Percentiles rank a stretch among this genome's conserved stretches.
Conservation (phyloP, 92 coral and sea anemone genomes). For the Ricordea florida region DNA sequence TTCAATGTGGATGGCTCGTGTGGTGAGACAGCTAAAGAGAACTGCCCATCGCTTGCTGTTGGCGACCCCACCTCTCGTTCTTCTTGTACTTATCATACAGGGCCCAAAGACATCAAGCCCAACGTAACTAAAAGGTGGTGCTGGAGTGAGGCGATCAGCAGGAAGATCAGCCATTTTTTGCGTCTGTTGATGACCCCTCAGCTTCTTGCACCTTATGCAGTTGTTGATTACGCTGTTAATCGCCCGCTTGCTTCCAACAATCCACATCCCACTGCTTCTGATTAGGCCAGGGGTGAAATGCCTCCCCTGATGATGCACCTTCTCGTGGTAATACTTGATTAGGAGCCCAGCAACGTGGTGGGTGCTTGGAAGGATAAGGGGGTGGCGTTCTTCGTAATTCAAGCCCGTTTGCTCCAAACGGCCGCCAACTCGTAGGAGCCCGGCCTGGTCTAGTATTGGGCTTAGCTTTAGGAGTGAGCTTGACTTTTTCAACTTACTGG, state of each 20-base stretch:
- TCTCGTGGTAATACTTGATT: slow-evolving; percentile 8
- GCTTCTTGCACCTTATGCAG: slow-evolving; percentile 46
- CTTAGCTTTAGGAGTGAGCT: slow-evolving; percentile 27
- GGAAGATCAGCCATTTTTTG: slow-evolving; percentile 61
- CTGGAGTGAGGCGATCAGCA: slow-evolving; percentile 30
- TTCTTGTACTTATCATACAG: neutral
- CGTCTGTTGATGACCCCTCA: slow-evolving; percentile 27
- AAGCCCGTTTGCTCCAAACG: slow-evolving; percentile 3
- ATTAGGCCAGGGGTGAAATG: neutral
- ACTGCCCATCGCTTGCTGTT: slow-evolving; percentile 58
- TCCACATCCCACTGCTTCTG: neutral
- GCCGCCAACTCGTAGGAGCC: slow-evolving; percentile 36
- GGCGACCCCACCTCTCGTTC: slow-evolving; percentile 11
- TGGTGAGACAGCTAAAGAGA: slow-evolving; percentile 36
- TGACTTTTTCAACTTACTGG: neutral
- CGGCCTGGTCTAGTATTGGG: slow-evolving; percentile 5
- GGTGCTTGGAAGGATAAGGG: neutral
- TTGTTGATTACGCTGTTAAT: slow-evolving; percentile 9
- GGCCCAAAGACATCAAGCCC: neutral
- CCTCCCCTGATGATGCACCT: slow-evolving; percentile 1
- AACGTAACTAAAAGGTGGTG: neutral
- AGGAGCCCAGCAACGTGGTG: neutral
- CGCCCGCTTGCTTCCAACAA: neutral
- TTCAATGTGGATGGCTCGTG: slow-evolving; percentile 34
- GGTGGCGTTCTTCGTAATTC: slow-evolving; percentile 5